Evolutionary conservation across 2,888 invertebrate genomes (phyloP).

Genomic region (Watsonalla cultraria): DNA sequence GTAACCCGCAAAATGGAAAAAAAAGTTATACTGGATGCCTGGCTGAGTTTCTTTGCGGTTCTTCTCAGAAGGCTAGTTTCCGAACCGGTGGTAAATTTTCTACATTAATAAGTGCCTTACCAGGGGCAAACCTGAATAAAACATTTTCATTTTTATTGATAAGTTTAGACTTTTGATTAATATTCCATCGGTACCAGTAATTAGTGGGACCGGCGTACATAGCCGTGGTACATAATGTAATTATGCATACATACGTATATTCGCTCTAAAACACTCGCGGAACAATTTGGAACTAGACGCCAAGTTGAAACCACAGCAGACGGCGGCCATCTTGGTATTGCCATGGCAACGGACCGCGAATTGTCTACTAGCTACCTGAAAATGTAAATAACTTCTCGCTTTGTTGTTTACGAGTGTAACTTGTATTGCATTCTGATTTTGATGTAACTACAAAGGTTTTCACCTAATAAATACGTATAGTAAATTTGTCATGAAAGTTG

Average conservation of each 20-base stretch:
- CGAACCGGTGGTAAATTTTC: no score
- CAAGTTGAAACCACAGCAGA: slow-evolving; percentile 74
- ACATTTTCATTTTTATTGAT: no score
- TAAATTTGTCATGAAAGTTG: no score
- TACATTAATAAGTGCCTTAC: no score
- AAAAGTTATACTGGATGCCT: no score
- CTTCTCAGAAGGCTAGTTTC: no score
- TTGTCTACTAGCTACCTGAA: slow-evolving; percentile 67
- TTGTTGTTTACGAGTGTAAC: slow-evolving; percentile 46
- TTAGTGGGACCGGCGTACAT: slow-evolving; percentile 68
- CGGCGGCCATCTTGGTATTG: slow-evolving; percentile 73
- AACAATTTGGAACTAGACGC: slow-evolving; percentile 76
- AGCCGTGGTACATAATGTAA: slow-evolving; percentile 69
- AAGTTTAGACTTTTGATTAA: no score
- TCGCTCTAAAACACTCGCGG: slow-evolving; percentile 67
- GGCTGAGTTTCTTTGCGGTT: no score
- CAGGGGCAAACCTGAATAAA: no score
- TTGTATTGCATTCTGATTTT: slow-evolving; percentile 1
- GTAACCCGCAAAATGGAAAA: no score
- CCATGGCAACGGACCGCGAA: slow-evolving; percentile 65
- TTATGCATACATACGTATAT: slow-evolving; percentile 65
- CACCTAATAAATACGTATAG: not conserved
- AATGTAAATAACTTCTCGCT: slow-evolving; percentile 62
- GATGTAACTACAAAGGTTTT: not conserved
- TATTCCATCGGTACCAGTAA: slow-evolving; percentile 60